Conservation (phyloP, 2,113 vertebrate genomes). For the Sigmodon hispidus region DNA sequence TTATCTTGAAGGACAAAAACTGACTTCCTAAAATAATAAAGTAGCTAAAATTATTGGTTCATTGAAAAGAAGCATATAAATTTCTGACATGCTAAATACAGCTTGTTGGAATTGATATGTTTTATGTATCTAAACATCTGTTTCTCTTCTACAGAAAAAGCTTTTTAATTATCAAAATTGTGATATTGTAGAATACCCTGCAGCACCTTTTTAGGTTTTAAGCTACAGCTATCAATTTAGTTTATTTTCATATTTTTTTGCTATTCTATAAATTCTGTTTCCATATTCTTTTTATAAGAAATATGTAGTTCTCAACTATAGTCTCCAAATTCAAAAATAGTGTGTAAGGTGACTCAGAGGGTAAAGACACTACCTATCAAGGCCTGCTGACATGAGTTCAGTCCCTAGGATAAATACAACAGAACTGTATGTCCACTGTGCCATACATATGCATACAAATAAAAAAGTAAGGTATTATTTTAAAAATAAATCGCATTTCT, state of each 20-base stretch:
- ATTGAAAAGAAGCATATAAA: constrained; percentile 23
- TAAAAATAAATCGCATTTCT: background rate
- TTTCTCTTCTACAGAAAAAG: background rate
- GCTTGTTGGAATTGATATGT: background rate
- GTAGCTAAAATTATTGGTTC: background rate
- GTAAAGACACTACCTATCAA: background rate
- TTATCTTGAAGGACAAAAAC: constrained; percentile 22
- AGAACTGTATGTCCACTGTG: background rate
- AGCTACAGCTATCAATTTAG: background rate
- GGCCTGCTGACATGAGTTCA: background rate
- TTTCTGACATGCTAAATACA: background rate
- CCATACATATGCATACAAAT: background rate
- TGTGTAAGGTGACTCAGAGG: background rate
- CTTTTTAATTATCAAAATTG: background rate
- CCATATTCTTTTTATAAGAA: background rate
- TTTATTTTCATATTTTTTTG: background rate
- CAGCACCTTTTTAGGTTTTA: background rate
- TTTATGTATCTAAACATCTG: constrained; percentile 2
- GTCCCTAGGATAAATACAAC: background rate
- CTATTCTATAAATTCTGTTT: background rate
- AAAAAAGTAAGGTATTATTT: background rate
- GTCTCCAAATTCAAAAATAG: background rate
- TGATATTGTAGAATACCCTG: background rate
- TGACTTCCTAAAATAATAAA: background rate
- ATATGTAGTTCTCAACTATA: background rate